Base-by-base conservation (phyloP, 2,888 invertebrate genomes). In the Meandrusa payeni region DNA sequence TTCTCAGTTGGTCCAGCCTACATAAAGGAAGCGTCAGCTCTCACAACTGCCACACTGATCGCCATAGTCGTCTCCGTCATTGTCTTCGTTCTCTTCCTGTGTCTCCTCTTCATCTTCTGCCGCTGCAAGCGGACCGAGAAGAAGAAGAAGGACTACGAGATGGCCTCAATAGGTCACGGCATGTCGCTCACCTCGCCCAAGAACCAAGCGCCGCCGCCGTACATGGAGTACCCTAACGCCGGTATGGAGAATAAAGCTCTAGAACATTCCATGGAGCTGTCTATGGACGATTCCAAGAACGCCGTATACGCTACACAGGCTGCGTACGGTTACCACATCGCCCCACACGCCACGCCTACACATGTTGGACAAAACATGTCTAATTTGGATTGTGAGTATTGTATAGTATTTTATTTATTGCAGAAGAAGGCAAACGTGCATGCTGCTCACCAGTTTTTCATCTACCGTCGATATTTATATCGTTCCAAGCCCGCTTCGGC, bases 201-300 rank as follows among this genome's bases (percentile, higher is more conserved):
- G 28, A 44, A 44, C 10, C 95, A 95, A 75, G 94, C 93, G 49
- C 94, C 95, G 64, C 95, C 95, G 1, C 96, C 96, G 11, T 96
- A 96, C 19, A 96, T 96, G 0, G 96, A 96, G 62, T 96, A 96
- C 68, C 95, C 96, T n/a, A 92, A 80, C 41, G 69, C 94, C 31
- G 95, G 95, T 0, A 92, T 95, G 90, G 97, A 97, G 80, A 97
- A 97, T 76, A 97, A 97, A 79, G 97, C 96, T 15, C 82, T 97
- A 28, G 96, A 97, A 76, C 94, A 95, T 77, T 95, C 95, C 4
- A 91, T 96, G 90, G 97, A 97, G 65, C 89, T 95, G 58, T 94
- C 94, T 1, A 90, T 95, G 81, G 96, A 96, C 61, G 96, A 96
- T 65, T 93, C 95, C 3, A 96, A 96, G 80, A 94, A 93, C 43